These are phyloP conservation scores for Spicauda simplicius DNA, from an alignment of 2,888 invertebrate species.

Conservation along the genomic window DNA sequence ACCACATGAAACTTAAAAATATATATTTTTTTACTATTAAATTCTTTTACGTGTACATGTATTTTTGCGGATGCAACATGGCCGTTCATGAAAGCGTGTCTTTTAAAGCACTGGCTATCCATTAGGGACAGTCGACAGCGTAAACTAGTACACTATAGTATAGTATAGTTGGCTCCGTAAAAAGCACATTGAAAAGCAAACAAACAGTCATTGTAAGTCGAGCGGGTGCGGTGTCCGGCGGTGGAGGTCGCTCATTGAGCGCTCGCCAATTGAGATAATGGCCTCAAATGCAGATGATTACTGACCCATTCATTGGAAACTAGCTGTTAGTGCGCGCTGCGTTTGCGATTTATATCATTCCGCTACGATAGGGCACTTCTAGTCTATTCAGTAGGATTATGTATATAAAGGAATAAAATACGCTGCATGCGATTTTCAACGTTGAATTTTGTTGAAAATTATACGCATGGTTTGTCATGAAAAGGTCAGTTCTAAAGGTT, in stretches of 20 bases:
- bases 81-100: constrained; percentile 3
- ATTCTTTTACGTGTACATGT: not conserved
- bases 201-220: constrained; percentile 65
- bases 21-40: too few species aligned
- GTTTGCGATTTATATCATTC: constrained; percentile 67
- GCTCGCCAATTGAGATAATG: constrained; percentile 82
- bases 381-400: constrained; percentile 57
- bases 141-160: constrained; percentile 5
- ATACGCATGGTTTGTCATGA: too few species aligned
- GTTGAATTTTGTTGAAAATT: too few species aligned
- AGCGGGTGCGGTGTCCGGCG: constrained; percentile 78
- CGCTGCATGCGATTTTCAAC: too few species aligned
- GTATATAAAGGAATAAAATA: too few species aligned
- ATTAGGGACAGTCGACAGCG: constrained; percentile 12
- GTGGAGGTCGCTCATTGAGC: constrained; percentile 76
- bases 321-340: constrained; percentile 63
- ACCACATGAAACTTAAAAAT: too few species aligned
- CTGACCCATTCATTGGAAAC: constrained; percentile 79
- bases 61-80: not conserved
- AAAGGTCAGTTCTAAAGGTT: too few species aligned
- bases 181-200: constrained; percentile 73
- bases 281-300: constrained; percentile 82
- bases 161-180: constrained; percentile 45
- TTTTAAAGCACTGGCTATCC: constrained; percentile 23
- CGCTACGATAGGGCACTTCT: constrained; percentile 49